A percentile compares a stretch with the other conserved stretches of the same genome.
phyloP scores from a whole-genome alignment of 2,113 vertebrate species.

The Atherinomorus stipes region DNA sequence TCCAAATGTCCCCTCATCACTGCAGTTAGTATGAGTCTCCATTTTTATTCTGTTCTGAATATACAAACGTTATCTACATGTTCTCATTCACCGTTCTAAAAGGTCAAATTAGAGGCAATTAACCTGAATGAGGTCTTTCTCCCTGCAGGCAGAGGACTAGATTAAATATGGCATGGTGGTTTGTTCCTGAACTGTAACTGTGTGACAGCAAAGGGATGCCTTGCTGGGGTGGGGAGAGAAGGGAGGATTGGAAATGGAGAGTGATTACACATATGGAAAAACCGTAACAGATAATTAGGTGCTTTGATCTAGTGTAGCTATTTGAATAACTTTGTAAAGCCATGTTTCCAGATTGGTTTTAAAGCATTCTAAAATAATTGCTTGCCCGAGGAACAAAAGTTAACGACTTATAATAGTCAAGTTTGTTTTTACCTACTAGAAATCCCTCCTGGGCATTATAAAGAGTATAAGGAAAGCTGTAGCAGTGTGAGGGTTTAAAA shows the following conservation, averaged over 20 bases:
- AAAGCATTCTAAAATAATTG: neutral
- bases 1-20: neutral
- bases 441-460: neutral
- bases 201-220: neutral
- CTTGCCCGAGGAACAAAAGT: neutral
- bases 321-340: neutral
- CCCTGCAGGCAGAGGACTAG: slow-evolving; percentile 19
- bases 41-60: slow-evolving; percentile 1
- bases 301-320: slow-evolving; percentile 14
- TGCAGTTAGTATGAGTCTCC: too few relatives aligned
- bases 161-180: slow-evolving; percentile 49
- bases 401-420: neutral
- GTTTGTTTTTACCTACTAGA: slow-evolving; percentile 8
- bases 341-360: neutral
- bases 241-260: slow-evolving; percentile 12
- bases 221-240: neutral
- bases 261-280: slow-evolving; percentile 19
- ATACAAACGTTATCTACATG: slow-evolving; percentile 18
- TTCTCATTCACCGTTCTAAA: slow-evolving; percentile 6
- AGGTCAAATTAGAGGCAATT: slow-evolving; percentile 52
- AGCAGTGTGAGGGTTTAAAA: neutral
- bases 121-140: slow-evolving; percentile 48
- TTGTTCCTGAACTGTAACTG: slow-evolving; percentile 14
- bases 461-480: neutral
- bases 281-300: neutral